A percentile compares a stretch with the other conserved stretches of the same genome.
phyloP scores from a whole-genome alignment of 2,797 vertebrate genomes.

The Antrozous pallidus region DNA sequence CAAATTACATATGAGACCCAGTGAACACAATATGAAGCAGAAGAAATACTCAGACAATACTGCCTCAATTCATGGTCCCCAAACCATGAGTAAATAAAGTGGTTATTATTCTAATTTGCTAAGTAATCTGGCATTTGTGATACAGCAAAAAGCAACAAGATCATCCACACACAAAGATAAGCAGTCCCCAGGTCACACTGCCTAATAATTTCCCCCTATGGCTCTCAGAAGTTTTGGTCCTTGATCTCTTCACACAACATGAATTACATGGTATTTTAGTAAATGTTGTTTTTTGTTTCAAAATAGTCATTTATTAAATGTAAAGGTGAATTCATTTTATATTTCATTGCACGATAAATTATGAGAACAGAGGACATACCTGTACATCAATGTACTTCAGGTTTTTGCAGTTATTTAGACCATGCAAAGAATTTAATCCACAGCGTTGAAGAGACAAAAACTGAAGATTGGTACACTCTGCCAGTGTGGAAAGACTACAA shows the following conservation, averaged over 20 bases:
- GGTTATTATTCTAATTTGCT: neutral
- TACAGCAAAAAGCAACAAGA: neutral
- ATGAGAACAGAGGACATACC: slow-evolving; percentile 79
- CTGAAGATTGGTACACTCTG: slow-evolving; percentile 86
- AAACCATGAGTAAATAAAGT: neutral
- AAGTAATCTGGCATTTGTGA: neutral
- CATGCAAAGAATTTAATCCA: slow-evolving; percentile 87
- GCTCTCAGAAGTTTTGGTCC: neutral
- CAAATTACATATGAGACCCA: neutral
- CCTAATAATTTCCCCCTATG: neutral
- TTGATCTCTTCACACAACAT: neutral
- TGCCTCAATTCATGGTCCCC: neutral
- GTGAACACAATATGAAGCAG: neutral
- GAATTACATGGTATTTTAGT: neutral
- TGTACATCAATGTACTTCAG: slow-evolving; percentile 89
- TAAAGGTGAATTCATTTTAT: neutral
- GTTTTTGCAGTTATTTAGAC: slow-evolving; percentile 84
- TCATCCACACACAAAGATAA: neutral
- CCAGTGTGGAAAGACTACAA: slow-evolving; percentile 88
- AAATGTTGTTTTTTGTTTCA: neutral
- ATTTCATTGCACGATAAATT: slow-evolving; percentile 7
- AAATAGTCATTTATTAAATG: neutral
- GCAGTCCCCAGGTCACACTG: neutral
- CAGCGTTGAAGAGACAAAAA: slow-evolving; percentile 89
- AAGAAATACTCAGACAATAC: neutral